Conservation (phyloP, 92 coral and sea anemone genomes). For the Parazoanthus swiftii region DNA sequence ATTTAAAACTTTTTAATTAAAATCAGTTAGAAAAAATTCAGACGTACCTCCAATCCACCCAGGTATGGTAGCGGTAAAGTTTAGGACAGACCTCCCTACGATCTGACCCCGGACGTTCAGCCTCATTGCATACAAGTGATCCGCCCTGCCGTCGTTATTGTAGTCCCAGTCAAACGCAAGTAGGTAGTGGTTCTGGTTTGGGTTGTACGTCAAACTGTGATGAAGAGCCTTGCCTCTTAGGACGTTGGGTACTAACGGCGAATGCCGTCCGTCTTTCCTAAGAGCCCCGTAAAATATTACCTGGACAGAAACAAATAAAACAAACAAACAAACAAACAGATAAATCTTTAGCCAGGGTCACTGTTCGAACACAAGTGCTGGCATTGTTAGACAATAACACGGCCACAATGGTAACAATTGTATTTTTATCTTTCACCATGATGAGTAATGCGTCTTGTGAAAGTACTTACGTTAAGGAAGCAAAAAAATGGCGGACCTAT, state of each 20-base stretch:
- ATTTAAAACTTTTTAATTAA: too few species aligned
- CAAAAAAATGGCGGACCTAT: too few species aligned
- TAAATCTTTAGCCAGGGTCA: not conserved
- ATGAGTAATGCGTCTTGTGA: too few species aligned
- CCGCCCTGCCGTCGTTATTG: constrained; percentile 70
- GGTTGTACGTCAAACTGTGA: constrained; percentile 84
- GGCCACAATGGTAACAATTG: too few species aligned
- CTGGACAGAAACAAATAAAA: constrained; percentile 40
- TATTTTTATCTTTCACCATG: too few species aligned
- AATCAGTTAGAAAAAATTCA: too few species aligned
- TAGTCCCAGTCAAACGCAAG: constrained; percentile 88
- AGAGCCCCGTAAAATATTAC: constrained; percentile 66
- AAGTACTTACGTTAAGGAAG: too few species aligned
- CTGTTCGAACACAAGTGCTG: too few species aligned
- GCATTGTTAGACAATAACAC: too few species aligned
- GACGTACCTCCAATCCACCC: constrained; percentile 65
- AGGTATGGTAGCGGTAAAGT: constrained; percentile 70
- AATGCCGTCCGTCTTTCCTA: constrained; percentile 56
- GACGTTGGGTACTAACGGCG: constrained; percentile 61
- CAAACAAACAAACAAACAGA: not conserved
- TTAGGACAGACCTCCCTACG: constrained; percentile 63
- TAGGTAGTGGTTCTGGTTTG: constrained; percentile 73
- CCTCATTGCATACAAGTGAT: constrained; percentile 75
- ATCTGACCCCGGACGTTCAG: constrained; percentile 59
- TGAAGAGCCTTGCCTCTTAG: constrained; percentile 78